Percentiles rank a stretch among this genome's conserved stretches.
phyloP scores from a whole-genome alignment of 2,113 vertebrate genomes.

The Perognathus longimembris region DNA sequence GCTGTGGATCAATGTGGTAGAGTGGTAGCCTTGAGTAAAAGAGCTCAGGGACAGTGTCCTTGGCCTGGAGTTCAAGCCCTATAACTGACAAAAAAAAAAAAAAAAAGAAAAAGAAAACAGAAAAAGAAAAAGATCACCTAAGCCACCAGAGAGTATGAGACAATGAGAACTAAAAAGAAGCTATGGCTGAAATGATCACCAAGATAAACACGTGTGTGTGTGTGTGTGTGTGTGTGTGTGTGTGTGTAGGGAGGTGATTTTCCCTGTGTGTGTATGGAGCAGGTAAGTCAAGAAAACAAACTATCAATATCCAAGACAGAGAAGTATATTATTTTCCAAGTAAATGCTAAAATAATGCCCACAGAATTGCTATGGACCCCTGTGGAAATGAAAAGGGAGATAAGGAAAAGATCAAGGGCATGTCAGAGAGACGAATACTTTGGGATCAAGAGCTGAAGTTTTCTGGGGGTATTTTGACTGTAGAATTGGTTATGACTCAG shows the following conservation, averaged over 20 bases:
- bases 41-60: too few species aligned
- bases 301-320: neutral
- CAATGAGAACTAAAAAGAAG: neutral
- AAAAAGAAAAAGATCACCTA: neutral
- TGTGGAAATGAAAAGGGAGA: constrained; percentile 6
- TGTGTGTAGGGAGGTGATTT: too few species aligned
- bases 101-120: too few species aligned
- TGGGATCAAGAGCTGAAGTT: constrained; percentile 42
- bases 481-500: constrained; percentile 51
- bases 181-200: neutral
- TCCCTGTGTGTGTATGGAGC: neutral
- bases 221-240: too few species aligned
- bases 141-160: neutral
- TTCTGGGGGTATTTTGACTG: constrained; percentile 23
- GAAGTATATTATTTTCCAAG: neutral
- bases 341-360: neutral
- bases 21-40: too few species aligned
- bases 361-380: neutral
- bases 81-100: too few species aligned
- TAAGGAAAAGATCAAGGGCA: neutral
- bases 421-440: constrained; percentile 22
- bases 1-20: too few species aligned
- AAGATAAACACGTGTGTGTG: too few species aligned
- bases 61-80: too few species aligned
- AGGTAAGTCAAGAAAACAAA: constrained; percentile 19